phyloP scores from a whole-genome alignment of 2,888 invertebrate genomes.

The Idaea dimidiata region DNA sequence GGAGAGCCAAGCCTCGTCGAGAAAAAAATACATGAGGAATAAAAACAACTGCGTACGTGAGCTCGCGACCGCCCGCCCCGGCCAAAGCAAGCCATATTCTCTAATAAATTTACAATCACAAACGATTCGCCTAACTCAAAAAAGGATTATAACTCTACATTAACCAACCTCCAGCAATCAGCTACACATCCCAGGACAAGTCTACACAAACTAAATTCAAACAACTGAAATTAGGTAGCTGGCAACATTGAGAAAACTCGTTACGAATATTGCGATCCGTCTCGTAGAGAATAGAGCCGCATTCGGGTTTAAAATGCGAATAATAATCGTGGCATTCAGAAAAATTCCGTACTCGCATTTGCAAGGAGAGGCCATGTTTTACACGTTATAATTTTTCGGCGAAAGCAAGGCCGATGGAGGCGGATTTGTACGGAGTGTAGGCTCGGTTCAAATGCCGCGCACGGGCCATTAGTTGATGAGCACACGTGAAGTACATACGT shows the following conservation, averaged over 20 bases:
- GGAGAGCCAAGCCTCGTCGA: conserved; percentile 77
- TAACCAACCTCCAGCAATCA: conserved; percentile 40
- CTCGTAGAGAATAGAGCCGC: conserved; percentile 74
- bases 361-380: conserved; percentile 77
- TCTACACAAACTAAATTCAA: conserved; percentile 52
- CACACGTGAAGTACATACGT: conserved; percentile 59
- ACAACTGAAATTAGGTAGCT: conserved; percentile 67
- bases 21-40: conserved; percentile 78
- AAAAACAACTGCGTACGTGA: conserved; percentile 72
- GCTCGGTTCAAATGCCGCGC: conserved; percentile 80
- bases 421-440: conserved; percentile 73
- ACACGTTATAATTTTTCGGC: conserved; percentile 80
- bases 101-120: conserved; percentile 79
- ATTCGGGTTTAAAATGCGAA: conserved; percentile 80
- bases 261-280: conserved; percentile 78
- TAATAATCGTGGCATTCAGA: conserved; percentile 79
- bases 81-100: conserved; percentile 45
- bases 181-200: conserved; percentile 35
- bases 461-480: conserved; percentile 82
- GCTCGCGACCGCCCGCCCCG: conserved; percentile 48
- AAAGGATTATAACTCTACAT: conserved; percentile 29
- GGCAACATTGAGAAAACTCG: conserved; percentile 74
- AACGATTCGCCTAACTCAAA: conserved; percentile 59
- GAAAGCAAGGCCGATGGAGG: conserved; percentile 70
- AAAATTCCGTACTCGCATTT: conserved; percentile 77